Evolutionary conservation across 2,888 invertebrate species (phyloP), one percentile per base, ranked within the genome.

Genomic region (Latheticus oryzae): DNA sequence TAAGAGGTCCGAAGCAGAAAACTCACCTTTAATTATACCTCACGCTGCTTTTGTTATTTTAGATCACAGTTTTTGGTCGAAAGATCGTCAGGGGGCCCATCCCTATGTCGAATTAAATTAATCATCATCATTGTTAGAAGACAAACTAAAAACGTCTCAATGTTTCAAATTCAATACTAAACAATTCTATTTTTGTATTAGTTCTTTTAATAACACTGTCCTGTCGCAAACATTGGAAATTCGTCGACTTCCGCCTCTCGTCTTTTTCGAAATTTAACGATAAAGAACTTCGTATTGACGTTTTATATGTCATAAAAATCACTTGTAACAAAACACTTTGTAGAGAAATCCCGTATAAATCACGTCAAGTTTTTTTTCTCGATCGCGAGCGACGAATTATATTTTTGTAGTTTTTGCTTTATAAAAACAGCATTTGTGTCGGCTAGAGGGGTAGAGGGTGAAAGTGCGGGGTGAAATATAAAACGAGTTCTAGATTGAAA

Each of bases 401-500:
- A 42, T 52, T 52, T 52, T 42, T 55, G 38, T 42, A 52, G 28
- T 52, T 52, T 52, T 52, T 45, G 28, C 48, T 17, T 30, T 24
- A 24, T 28, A 42, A 33, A 56, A 48, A 50, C 47, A 13, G 37
- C 24, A 33, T 43, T 35, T 28, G 53, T 37, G 32, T 33, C 37
- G 60, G 61, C 58, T 42, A 40, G 52, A 28, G 21, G 45, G 40
- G 42, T 15, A 19, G 35, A 13, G 50, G 61, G 53, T 37, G 17
- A 42, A 62, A 60, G 65, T n/a, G 62, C 66, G 69, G 67, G 68
- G 66, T 73, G 78, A 78, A 78, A 78, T 78, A 78, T 79, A 79
- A 79, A 79, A 78, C 79, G 78, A 74, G 76, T 70, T 76, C 78
- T 79, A 79, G 78, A 79, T 79, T 79, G 79, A 78, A 78, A 79